Evolutionary conservation across 2,888 invertebrate species (phyloP).

Genomic region (Drosophila niveifrons): DNA sequence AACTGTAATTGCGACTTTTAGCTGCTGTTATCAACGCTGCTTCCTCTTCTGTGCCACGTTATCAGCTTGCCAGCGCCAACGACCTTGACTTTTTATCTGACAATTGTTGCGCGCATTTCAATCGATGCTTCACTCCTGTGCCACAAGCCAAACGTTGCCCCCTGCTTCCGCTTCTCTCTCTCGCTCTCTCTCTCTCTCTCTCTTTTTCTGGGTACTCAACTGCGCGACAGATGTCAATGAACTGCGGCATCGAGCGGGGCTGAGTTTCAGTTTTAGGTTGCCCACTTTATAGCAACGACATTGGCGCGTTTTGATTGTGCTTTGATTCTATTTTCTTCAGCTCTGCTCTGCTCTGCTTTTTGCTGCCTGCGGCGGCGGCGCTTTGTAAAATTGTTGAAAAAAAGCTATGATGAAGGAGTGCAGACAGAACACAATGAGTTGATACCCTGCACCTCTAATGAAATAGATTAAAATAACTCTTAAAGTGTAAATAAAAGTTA

Average conservation of each 20-base stretch:
- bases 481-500: too few relatives aligned
- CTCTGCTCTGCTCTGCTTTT: not conserved
- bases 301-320: slow-evolving; percentile 47
- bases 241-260: slow-evolving; percentile 22
- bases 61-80: slow-evolving; percentile 49
- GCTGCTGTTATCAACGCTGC: slow-evolving; percentile 31
- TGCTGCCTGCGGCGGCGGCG: slow-evolving; percentile 27
- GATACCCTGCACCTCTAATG: slow-evolving; percentile 10
- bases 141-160: slow-evolving; percentile 25
- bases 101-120: slow-evolving; percentile 68
- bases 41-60: slow-evolving; percentile 24
- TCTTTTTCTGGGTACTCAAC: not conserved
- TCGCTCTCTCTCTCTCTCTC: not conserved
- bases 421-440: not conserved
- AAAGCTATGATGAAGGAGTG: not conserved
- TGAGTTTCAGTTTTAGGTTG: slow-evolving; percentile 21
- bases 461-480: too few relatives aligned
- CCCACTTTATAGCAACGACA: slow-evolving; percentile 24
- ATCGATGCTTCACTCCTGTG: slow-evolving; percentile 47
- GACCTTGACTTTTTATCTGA: slow-evolving; percentile 77
- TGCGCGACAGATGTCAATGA: slow-evolving; percentile 47
- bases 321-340: slow-evolving; percentile 37
- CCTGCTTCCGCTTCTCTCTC: not conserved
- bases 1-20: slow-evolving; percentile 17
- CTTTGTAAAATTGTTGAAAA: slow-evolving; percentile 14